These are phyloP conservation scores for Hirundo rustica DNA, from an alignment of 2,797 vertebrate species.

Conservation along the genomic window DNA sequence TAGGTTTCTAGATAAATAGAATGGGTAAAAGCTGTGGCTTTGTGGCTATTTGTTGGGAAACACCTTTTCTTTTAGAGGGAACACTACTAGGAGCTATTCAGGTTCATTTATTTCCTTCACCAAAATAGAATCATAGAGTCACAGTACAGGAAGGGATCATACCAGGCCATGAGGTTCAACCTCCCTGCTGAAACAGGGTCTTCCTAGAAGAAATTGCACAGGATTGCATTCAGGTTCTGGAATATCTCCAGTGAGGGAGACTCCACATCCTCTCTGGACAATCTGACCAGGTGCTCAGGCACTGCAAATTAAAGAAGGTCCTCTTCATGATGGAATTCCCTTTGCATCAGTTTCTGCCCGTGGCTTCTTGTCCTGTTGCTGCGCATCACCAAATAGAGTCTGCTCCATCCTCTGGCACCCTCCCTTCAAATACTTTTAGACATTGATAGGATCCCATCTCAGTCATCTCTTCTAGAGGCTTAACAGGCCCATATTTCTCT, in stretches of 20 bases:
- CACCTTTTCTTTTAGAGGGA: background rate
- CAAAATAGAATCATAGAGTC: background rate
- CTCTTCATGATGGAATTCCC: background rate
- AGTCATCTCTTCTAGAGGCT: background rate
- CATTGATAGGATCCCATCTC: background rate
- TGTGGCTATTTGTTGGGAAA: background rate
- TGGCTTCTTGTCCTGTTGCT: background rate
- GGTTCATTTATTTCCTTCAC: background rate
- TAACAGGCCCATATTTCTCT: background rate
- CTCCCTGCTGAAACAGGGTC: background rate
- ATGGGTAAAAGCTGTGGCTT: background rate
- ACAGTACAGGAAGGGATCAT: background rate
- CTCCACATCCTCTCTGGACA: background rate
- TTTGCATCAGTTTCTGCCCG: too few species aligned
- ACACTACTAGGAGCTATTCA: background rate
- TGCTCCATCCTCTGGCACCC: background rate
- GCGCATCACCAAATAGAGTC: background rate
- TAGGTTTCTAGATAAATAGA: background rate
- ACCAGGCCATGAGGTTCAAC: fast-evolving
- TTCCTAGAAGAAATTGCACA: background rate
- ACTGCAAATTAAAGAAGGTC: background rate
- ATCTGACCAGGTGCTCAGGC: too few species aligned
- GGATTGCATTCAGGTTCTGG: background rate
- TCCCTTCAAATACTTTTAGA: background rate
- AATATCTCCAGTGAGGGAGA: background rate